Evolutionary conservation across 1,140 invertebrate species (phyloP).

Genomic region (Drosophila repletoides): DNA sequence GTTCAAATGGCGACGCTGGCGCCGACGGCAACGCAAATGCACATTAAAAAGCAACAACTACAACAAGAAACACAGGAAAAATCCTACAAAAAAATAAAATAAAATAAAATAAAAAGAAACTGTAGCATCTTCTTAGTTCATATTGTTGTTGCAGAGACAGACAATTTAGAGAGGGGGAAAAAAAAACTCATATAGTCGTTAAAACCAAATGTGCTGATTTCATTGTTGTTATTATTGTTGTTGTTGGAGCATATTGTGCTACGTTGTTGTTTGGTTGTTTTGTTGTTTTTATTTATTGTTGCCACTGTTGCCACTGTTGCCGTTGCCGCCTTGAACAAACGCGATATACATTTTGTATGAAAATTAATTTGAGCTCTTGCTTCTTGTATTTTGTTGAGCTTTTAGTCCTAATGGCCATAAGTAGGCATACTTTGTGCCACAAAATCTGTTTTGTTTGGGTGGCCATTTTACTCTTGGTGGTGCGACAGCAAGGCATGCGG

Average conservation of each 20-base stretch:
- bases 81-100: constrained; percentile 8
- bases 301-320: constrained; percentile 28
- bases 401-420: constrained; percentile 74
- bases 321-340: background rate
- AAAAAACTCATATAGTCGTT: constrained; percentile 64
- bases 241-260: constrained; percentile 30
- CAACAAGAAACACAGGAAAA: constrained; percentile 14
- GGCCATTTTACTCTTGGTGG: background rate
- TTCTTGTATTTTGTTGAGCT: constrained; percentile 60
- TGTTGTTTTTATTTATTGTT: constrained; percentile 36
- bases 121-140: constrained; percentile 48
- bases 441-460: constrained; percentile 23
- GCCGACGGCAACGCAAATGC: constrained; percentile 57
- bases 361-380: constrained; percentile 75
- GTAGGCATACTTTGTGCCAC: constrained; percentile 57
- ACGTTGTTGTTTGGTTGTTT: constrained; percentile 35
- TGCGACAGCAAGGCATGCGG: background rate
- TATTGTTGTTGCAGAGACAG: constrained; percentile 18
- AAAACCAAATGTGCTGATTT: constrained; percentile 80
- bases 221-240: constrained; percentile 45
- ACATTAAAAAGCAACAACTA: constrained; percentile 74
- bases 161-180: background rate
- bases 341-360: constrained; percentile 72
- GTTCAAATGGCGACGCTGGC: constrained; percentile 54
- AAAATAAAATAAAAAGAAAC: constrained; percentile 10